A percentile compares a stretch with the other conserved stretches of the same genome.
Conservation (phyloP, 2,113 vertebrate genomes). For the Chaetorhynchus papuensis region DNA sequence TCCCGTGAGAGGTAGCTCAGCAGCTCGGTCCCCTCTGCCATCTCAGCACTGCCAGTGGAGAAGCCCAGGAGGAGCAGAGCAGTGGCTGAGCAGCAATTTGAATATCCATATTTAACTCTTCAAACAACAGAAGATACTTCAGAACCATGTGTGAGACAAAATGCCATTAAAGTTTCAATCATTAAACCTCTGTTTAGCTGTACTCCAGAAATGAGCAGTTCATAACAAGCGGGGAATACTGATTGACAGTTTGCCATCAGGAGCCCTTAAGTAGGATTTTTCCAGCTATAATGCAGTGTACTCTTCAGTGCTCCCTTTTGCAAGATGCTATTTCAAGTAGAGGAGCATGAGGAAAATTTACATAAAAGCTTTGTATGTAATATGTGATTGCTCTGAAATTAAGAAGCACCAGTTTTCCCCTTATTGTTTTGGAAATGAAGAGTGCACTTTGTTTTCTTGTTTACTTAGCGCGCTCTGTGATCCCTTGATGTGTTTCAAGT, state of each 20-base stretch:
- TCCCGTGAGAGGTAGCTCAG: not conserved
- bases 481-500: not conserved
- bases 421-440: slow-evolving; percentile 17
- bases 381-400: not conserved
- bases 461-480: not conserved
- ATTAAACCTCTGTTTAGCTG: slow-evolving; percentile 3
- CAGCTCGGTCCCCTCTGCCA: not conserved
- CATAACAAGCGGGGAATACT: not conserved
- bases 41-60: not conserved
- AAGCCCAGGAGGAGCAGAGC: not conserved
- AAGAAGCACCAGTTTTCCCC: not conserved
- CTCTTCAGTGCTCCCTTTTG: not conserved
- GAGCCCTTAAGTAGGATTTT: slow-evolving; percentile 45
- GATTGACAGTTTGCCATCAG: slow-evolving; percentile 20
- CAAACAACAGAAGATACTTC: slow-evolving; percentile 12
- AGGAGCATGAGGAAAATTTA: not conserved
- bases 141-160: slow-evolving; percentile 5
- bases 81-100: not conserved
- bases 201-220: not conserved
- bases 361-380: slow-evolving; percentile 5
- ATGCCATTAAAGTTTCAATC: slow-evolving; percentile 1
- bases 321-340: slow-evolving; percentile 4
- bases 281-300: not conserved
- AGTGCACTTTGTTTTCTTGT: slow-evolving; percentile 7
- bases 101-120: slow-evolving; percentile 42